These are phyloP conservation scores for Conistra vaccinii DNA, from an alignment of 2,888 invertebrate species.

Conservation along the genomic window DNA sequence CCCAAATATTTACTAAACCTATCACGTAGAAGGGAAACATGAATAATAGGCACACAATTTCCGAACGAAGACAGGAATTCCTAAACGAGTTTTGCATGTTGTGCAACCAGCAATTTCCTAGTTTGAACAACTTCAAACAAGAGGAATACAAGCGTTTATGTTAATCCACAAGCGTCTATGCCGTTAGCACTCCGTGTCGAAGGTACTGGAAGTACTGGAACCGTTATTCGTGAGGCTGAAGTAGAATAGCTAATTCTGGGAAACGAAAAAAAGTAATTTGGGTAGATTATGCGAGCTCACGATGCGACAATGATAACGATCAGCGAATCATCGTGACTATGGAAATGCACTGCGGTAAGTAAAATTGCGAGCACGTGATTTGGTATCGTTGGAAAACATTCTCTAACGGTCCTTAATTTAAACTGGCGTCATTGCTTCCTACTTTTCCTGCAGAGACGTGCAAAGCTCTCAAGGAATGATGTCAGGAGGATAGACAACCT, in stretches of 20 bases:
- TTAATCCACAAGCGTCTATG: slow-evolving; percentile 69
- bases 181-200: slow-evolving; percentile 58
- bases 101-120: slow-evolving; percentile 69
- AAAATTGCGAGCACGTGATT: slow-evolving; percentile 44
- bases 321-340: slow-evolving; percentile 56
- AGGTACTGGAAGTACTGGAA: slow-evolving; percentile 57
- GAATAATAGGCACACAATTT: slow-evolving; percentile 51
- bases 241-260: slow-evolving; percentile 62
- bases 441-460: background rate
- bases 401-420: slow-evolving; percentile 35
- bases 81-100: slow-evolving; percentile 60
- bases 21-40: slow-evolving; percentile 28
- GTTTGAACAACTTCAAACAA: slow-evolving; percentile 64
- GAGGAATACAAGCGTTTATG: slow-evolving; percentile 72
- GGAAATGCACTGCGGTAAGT: slow-evolving; percentile 34
- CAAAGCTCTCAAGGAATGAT: slow-evolving; percentile 16
- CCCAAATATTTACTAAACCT: slow-evolving; percentile 46
- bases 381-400: slow-evolving; percentile 23
- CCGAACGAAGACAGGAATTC: slow-evolving; percentile 52
- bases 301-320: slow-evolving; percentile 55
- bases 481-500: slow-evolving; percentile 12
- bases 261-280: slow-evolving; percentile 39
- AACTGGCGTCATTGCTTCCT: slow-evolving; percentile 5
- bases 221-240: slow-evolving; percentile 68
- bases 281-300: slow-evolving; percentile 49